These are phyloP conservation scores for Polypedilum vanderplanki DNA, from an alignment of 1,140 invertebrate genomes.

Conservation along the genomic window DNA sequence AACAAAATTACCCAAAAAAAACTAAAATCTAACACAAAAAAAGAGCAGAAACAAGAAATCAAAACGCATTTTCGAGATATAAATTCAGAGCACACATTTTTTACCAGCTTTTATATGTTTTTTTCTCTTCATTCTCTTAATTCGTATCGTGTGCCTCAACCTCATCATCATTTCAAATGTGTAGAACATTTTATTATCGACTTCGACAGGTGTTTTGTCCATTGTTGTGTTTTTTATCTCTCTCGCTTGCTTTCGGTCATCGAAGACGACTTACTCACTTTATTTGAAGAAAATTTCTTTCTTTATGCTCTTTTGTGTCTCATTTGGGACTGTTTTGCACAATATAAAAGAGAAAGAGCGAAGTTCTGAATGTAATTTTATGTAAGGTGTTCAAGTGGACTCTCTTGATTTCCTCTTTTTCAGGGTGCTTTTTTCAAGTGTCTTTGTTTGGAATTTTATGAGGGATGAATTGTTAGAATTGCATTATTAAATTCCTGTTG, in stretches of 20 bases:
- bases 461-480: too few species aligned
- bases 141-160: slow-evolving; percentile 26
- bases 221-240: background rate
- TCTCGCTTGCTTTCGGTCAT: background rate
- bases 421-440: too few species aligned
- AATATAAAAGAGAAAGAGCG: too few species aligned
- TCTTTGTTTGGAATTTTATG: too few species aligned
- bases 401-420: too few species aligned
- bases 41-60: background rate
- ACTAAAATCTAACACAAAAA: background rate
- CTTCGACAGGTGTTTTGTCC: slow-evolving; percentile 25
- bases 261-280: too few species aligned
- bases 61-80: slow-evolving; percentile 15
- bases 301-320: too few species aligned
- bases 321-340: too few species aligned
- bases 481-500: too few species aligned
- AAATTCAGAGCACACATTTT: background rate
- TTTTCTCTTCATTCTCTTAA: slow-evolving; percentile 15
- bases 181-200: slow-evolving; percentile 28
- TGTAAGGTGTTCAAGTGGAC: too few species aligned
- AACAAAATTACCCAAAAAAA: slow-evolving; percentile 1
- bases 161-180: slow-evolving; percentile 28
- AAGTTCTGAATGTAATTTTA: too few species aligned
- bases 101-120: background rate
- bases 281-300: too few species aligned